Percentiles rank a stretch among this genome's conserved stretches.
Evolutionary conservation across 2,113 vertebrate genomes (phyloP).

Genomic region (Zeus faber): DNA sequence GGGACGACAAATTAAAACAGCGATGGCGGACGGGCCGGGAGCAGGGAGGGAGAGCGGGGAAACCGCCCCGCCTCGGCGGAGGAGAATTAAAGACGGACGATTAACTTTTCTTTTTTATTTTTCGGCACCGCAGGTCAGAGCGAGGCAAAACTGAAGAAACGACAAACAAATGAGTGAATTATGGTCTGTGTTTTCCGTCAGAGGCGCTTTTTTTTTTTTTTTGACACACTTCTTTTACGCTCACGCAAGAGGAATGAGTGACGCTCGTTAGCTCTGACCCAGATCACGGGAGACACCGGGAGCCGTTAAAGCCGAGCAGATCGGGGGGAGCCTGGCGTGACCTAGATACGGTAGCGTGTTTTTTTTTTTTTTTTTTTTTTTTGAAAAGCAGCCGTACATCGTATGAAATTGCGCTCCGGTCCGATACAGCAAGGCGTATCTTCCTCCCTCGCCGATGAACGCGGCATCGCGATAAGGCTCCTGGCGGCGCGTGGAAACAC

Average conservation of each 20-base stretch:
- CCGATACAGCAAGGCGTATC: conserved; percentile 59
- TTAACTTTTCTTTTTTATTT: conserved; percentile 15
- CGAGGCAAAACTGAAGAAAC: conserved; percentile 36
- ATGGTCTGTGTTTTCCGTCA: conserved; percentile 48
- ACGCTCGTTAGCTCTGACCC: conserved; percentile 76
- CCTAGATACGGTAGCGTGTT: conserved; percentile 69
- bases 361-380: conserved; percentile 57
- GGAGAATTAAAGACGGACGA: conserved; percentile 37
- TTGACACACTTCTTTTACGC: too few relatives aligned
- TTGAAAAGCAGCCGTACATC: conserved; percentile 67
- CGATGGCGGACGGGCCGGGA: background rate
- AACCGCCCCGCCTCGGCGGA: conserved; percentile 4
- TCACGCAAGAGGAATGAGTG: too few relatives aligned
- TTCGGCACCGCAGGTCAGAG: conserved; percentile 39
- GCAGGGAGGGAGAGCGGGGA: background rate
- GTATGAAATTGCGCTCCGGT: conserved; percentile 61
- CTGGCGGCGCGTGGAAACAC: conserved; percentile 58
- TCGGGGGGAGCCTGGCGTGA: conserved; percentile 67
- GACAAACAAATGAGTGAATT: conserved; percentile 58
- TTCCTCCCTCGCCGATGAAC: conserved; percentile 57
- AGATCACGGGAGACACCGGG: conserved; percentile 73
- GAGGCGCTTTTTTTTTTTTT: too few relatives aligned
- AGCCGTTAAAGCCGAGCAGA: conserved; percentile 74
- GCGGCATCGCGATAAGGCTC: conserved; percentile 59
- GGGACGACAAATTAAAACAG: too few relatives aligned